These are phyloP conservation scores for Arion vulgaris DNA, from an alignment of 1,140 invertebrate species.

Conservation along the genomic window DNA sequence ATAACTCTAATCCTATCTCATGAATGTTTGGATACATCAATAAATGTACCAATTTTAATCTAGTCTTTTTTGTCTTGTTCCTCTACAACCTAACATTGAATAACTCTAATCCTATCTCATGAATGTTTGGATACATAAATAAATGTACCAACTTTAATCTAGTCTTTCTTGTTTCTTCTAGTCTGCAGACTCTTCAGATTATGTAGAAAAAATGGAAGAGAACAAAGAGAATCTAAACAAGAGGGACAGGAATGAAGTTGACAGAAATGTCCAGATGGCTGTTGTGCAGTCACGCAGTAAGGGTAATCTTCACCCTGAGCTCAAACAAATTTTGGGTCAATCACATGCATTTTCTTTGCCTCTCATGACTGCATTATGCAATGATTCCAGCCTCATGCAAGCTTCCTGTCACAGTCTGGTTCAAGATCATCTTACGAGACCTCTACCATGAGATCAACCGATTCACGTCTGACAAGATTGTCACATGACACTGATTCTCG, in stretches of 20 bases:
- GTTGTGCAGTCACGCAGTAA: constrained; percentile 50
- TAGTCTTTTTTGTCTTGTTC: too few relatives aligned
- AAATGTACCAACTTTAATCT: too few relatives aligned
- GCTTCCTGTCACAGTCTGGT: constrained; percentile 46
- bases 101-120: too few relatives aligned
- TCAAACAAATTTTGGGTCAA: constrained; percentile 62
- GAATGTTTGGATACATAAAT: too few relatives aligned
- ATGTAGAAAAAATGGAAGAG: constrained; percentile 24
- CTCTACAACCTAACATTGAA: too few relatives aligned
- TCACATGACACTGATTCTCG: constrained; percentile 62
- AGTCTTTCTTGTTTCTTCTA: constrained; percentile 3
- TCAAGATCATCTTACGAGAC: constrained; percentile 59
- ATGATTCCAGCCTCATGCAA: constrained; percentile 61
- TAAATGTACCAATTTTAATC: too few relatives aligned
- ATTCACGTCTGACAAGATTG: constrained; percentile 56
- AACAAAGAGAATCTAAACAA: constrained; percentile 29
- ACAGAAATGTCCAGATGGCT: background rate
- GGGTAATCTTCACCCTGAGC: constrained; percentile 63
- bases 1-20: too few relatives aligned
- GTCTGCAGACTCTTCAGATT: background rate
- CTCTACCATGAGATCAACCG: constrained; percentile 60
- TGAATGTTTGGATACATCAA: too few relatives aligned
- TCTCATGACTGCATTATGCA: constrained; percentile 65
- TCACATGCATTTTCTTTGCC: constrained; percentile 62
- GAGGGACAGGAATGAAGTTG: constrained; percentile 5